These are phyloP conservation scores for Entelurus aequoreus DNA, from an alignment of 2,113 vertebrate genomes.

Conservation along the genomic window DNA sequence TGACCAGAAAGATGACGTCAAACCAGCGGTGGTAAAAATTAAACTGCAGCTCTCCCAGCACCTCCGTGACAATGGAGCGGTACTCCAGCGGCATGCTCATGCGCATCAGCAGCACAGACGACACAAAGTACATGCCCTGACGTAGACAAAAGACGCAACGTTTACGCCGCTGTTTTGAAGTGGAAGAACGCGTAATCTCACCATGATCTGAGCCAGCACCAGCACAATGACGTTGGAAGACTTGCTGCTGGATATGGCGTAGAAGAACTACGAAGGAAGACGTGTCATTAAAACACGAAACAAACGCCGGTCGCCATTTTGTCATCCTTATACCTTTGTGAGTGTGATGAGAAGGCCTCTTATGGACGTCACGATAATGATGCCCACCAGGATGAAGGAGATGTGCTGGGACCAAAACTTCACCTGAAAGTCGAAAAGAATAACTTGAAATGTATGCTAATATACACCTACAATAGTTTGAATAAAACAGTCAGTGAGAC, in stretches of 20 bases:
- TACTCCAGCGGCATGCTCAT: constrained; percentile 98
- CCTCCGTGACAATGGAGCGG: constrained; percentile 91
- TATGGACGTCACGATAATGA: constrained; percentile 98
- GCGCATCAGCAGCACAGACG: constrained; percentile 91
- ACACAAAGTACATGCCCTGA: constrained; percentile 98
- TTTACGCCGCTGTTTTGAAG: background rate
- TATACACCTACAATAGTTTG: no score
- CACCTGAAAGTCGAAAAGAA: constrained; percentile 72
- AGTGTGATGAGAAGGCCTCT: constrained; percentile 94
- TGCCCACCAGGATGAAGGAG: constrained; percentile 97
- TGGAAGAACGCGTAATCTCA: constrained; percentile 63
- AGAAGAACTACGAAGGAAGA: constrained; percentile 83
- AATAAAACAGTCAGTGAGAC: no score
- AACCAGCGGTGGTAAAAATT: constrained; percentile 99
- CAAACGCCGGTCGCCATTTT: background rate
- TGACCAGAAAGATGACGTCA: constrained; percentile 97
- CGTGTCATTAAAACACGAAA: background rate
- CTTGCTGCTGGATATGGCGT: constrained; percentile 97
- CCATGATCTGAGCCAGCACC: constrained; percentile 98
- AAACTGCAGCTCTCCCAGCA: constrained; percentile 95
- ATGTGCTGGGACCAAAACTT: constrained; percentile 99
- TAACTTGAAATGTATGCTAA: no score
- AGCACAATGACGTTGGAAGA: constrained; percentile 98
- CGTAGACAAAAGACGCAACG: constrained; percentile 6
- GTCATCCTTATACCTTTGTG: constrained; percentile 83